Evolutionary conservation across 2,797 vertebrate species (phyloP).

Genomic region (Ataeniobius toweri): DNA sequence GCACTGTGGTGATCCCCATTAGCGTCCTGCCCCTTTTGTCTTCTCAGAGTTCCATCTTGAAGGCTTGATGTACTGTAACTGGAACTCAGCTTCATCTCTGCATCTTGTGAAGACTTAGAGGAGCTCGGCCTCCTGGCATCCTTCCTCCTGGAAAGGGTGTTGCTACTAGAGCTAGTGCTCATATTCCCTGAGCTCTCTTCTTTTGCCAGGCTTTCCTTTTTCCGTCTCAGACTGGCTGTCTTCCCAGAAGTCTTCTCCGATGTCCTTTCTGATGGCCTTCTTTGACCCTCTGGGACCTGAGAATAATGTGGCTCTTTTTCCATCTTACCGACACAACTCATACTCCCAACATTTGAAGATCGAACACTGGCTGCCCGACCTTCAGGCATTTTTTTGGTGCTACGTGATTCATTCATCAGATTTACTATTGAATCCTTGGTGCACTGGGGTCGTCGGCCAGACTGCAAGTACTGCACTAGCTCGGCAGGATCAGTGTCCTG

Average conservation of each 20-base stretch:
- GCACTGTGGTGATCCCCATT: conserved; percentile 40
- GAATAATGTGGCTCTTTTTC: conserved; percentile 25
- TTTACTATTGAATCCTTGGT: conserved; percentile 85
- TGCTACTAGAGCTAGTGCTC: conserved; percentile 60
- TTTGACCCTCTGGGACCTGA: conserved; percentile 66
- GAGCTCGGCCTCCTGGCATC: conserved; percentile 70
- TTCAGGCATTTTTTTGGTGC: conserved; percentile 44
- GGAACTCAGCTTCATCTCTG: conserved; percentile 44
- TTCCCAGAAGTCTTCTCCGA: conserved; percentile 47
- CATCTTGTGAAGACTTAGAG: conserved; percentile 55
- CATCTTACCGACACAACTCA: conserved; percentile 51
- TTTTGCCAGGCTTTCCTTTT: conserved; percentile 57
- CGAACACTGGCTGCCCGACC: conserved; percentile 16
- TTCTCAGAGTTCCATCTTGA: conserved; percentile 58
- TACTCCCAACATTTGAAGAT: conserved; percentile 56
- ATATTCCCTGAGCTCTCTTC: conserved; percentile 49
- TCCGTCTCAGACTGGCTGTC: conserved; percentile 56
- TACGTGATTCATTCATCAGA: conserved; percentile 66
- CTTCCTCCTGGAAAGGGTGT: conserved; percentile 75
- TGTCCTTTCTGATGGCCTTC: conserved; percentile 48
- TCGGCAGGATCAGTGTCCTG: conserved; percentile 72
- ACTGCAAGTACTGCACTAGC: conserved; percentile 89
- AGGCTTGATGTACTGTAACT: conserved; percentile 64
- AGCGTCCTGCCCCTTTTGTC: conserved; percentile 39
- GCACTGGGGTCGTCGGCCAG: conserved; percentile 85